Evolutionary conservation across 2,888 invertebrate species (phyloP), one percentile per base, ranked within the genome.

Genomic region (Cantharis rufa): DNA sequence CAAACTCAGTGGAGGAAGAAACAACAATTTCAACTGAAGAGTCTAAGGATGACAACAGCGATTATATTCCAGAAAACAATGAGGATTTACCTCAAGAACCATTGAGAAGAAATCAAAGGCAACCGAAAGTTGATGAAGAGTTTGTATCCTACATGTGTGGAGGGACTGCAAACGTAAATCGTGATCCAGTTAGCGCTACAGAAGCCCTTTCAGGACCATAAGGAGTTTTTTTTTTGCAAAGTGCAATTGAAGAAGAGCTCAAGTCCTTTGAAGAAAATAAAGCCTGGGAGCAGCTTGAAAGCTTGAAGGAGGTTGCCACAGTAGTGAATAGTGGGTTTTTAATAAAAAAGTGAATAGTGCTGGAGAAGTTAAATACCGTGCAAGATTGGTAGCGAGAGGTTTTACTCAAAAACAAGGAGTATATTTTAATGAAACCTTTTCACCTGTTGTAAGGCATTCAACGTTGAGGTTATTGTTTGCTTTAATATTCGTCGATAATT

Each of bases 321-420:
- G 78, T 84, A 32, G 83, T 84, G 69, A 16, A 83, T 62, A 83
- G 82, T 85, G 84, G 84, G 83, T 85, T 11, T 84, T 81, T 69
- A 83, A 83, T 73, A 79, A 18, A 18, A 85, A 85, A 75, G n/a
- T 9, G 28, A 79, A 84, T 74, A 71, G 72, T 74, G 81, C 82
- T 15, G 74, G 74, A 68, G 73, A 81, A 68, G 74, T 82, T 21
- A 69, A 78, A 10, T 83, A 83, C 76, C 16, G 82, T 48, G 82
- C 82, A 10, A 68, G 83, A 18, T 73, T 83, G 62, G 83, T 83
- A 10, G 82, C 83, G 9, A 81, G 79, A 69, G 81, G 83, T 63
- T 83, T 81, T 77, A 79, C 80, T 1, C 83, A 83, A 69, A 70
- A 62, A 70, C 15, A 16, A 24, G 82, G 82, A 15, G 72, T 82